Evolutionary conservation across 2,888 invertebrate species (phyloP).

Genomic region (Caenorhabditis sp.): DNA sequence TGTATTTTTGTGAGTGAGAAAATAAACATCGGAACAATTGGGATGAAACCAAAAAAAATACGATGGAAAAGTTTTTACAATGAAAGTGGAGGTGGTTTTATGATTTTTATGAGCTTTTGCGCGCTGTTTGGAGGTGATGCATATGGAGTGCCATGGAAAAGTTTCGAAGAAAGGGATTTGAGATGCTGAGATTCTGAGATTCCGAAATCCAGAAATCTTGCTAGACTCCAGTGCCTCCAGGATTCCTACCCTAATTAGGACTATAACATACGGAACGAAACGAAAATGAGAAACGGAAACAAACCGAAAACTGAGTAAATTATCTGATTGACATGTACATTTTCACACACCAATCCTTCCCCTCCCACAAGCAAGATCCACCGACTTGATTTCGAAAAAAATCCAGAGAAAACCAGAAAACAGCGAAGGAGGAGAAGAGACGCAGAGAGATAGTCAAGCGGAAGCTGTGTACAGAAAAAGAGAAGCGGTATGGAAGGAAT

Average conservation of each 20-base stretch:
- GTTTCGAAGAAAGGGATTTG: background rate
- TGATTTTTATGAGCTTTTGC: slow-evolving; percentile 11
- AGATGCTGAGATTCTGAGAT: background rate
- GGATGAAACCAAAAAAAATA: background rate
- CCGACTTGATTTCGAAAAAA: slow-evolving; percentile 35
- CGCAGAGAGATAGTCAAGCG: slow-evolving; percentile 31
- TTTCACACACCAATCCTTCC: slow-evolving; percentile 17
- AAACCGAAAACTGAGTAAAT: slow-evolving; percentile 30
- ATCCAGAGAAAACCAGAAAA: slow-evolving; percentile 14
- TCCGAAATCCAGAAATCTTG: too few relatives aligned
- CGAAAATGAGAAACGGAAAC: slow-evolving; percentile 19
- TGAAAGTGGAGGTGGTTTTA: background rate
- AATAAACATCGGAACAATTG: slow-evolving; percentile 19
- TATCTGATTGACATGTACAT: slow-evolving; percentile 53
- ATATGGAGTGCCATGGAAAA: background rate
- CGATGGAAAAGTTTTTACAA: background rate
- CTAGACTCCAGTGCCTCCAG: too few relatives aligned
- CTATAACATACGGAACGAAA: slow-evolving; percentile 27
- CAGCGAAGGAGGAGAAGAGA: background rate
- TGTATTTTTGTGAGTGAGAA: slow-evolving; percentile 47
- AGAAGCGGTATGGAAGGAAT: slow-evolving; percentile 20
- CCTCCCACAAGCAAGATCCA: slow-evolving; percentile 6
- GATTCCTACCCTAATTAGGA: too few relatives aligned
- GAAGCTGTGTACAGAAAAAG: slow-evolving; percentile 35
- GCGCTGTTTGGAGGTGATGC: background rate